Conservation (phyloP, 2,888 invertebrate genomes). For the Synanthedon andrenaeformis region DNA sequence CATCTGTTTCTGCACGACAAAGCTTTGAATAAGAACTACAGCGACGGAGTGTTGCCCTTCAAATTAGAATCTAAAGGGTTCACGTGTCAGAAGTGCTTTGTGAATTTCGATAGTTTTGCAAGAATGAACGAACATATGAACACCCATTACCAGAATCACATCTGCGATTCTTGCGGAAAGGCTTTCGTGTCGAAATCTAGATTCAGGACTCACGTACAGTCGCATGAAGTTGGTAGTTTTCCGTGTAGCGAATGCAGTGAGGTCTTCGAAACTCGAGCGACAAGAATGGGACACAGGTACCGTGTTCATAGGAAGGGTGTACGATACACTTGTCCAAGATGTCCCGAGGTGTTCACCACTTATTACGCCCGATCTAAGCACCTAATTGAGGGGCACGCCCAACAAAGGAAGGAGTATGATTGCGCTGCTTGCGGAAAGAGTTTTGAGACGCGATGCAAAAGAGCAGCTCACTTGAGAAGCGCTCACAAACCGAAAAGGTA, state of each 20-base stretch:
- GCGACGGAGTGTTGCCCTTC: conserved; percentile 55
- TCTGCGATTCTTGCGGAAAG: conserved; percentile 57
- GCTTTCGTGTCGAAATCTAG: conserved; percentile 49
- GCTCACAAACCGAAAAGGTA: conserved; percentile 21
- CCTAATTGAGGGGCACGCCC: conserved; percentile 39
- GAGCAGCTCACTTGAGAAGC: conserved; percentile 34
- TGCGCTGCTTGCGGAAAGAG: conserved; percentile 37
- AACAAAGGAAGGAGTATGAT: conserved; percentile 30
- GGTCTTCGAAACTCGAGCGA: conserved; percentile 36
- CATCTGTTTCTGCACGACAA: conserved; percentile 39
- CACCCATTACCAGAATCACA: conserved; percentile 49
- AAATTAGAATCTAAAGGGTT: conserved; percentile 36
- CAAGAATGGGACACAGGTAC: conserved; percentile 41
- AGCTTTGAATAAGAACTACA: conserved; percentile 28
- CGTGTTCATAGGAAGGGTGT: conserved; percentile 43
- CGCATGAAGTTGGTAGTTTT: conserved; percentile 43
- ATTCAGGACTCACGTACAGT: conserved; percentile 49
- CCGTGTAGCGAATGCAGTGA: conserved; percentile 49
- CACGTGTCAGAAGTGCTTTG: conserved; percentile 44
- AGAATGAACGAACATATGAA: conserved; percentile 60
- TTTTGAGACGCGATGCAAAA: conserved; percentile 43
- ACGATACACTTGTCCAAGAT: conserved; percentile 50
- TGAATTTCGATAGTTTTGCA: conserved; percentile 31
- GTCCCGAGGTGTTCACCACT: conserved; percentile 43
- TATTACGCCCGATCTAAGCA: conserved; percentile 49